These are phyloP conservation scores for Pocillopora verrucosa DNA, from an alignment of 64 coral and sea anemone species.

Conservation along the genomic window DNA sequence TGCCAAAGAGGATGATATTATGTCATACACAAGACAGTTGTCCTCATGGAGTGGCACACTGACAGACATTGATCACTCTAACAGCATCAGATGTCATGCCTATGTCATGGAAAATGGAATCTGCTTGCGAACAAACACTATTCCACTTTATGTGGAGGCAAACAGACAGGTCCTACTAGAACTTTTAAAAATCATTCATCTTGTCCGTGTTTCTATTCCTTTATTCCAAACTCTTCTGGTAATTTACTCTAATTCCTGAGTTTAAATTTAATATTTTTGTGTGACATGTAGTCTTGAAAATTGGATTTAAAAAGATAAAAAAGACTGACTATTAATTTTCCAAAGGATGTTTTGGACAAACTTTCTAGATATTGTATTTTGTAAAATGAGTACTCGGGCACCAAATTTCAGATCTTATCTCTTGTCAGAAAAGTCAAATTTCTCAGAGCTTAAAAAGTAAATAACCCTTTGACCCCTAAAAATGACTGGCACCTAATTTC, in stretches of 20 bases:
- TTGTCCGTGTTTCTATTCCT: too few species aligned
- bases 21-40: constrained; percentile 29
- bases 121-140: constrained; percentile 59
- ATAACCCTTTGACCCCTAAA: too few species aligned
- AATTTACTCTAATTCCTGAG: too few species aligned
- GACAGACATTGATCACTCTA: constrained; percentile 46
- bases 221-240: too few species aligned
- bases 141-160: constrained; percentile 71
- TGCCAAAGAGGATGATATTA: constrained; percentile 62
- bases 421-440: too few species aligned
- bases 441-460: too few species aligned
- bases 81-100: constrained; percentile 63
- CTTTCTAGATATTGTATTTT: neutral
- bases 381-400: neutral
- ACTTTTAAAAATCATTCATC: neutral
- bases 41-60: constrained; percentile 64
- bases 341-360: neutral
- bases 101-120: constrained; percentile 70
- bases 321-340: too few species aligned
- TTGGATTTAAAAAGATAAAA: too few species aligned
- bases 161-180: constrained; percentile 64
- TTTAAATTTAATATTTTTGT: too few species aligned
- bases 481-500: too few species aligned
- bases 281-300: too few species aligned
- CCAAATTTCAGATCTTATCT: too few species aligned